These are phyloP conservation scores for Willowsia nigromaculata DNA, from an alignment of 2,888 invertebrate species.

Conservation along the genomic window DNA sequence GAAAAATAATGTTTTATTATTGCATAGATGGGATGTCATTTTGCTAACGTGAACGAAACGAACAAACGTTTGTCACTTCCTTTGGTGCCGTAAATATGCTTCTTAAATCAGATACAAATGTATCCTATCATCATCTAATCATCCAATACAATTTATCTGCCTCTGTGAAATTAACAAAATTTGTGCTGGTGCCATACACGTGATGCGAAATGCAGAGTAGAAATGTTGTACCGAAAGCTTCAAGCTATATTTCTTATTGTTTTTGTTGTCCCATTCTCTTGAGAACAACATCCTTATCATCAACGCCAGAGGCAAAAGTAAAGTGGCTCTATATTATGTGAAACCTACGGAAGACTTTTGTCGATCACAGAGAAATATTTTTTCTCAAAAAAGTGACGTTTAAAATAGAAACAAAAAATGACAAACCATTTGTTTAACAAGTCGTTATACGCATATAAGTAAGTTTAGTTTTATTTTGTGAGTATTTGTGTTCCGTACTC, in stretches of 20 bases:
- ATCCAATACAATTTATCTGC: background rate
- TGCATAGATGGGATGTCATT: slow-evolving; percentile 23
- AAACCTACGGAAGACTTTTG: slow-evolving; percentile 18
- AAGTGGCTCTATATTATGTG: background rate
- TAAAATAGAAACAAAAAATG: slow-evolving; percentile 20
- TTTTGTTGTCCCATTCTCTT: background rate
- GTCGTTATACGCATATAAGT: too few relatives aligned
- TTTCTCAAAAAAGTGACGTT: slow-evolving; percentile 23
- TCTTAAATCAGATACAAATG: background rate
- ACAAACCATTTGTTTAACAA: background rate
- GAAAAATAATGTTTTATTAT: slow-evolving; percentile 64
- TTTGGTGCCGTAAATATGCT: background rate
- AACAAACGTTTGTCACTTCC: slow-evolving; percentile 73
- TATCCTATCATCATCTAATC: too few relatives aligned
- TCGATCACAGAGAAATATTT: background rate
- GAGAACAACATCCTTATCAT: background rate
- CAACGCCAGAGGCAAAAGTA: background rate
- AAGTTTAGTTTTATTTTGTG: too few relatives aligned
- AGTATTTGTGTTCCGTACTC: too few relatives aligned
- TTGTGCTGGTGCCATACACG: background rate
- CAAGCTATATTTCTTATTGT: background rate
- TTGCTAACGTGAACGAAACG: too few relatives aligned
- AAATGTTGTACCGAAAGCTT: background rate
- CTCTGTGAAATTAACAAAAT: background rate
- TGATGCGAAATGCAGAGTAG: background rate